A percentile compares a stretch with the other conserved stretches of the same genome.
These are phyloP conservation scores for Spodoptera exigua DNA, from an alignment of 2,888 invertebrate species.

Conservation along the genomic window DNA sequence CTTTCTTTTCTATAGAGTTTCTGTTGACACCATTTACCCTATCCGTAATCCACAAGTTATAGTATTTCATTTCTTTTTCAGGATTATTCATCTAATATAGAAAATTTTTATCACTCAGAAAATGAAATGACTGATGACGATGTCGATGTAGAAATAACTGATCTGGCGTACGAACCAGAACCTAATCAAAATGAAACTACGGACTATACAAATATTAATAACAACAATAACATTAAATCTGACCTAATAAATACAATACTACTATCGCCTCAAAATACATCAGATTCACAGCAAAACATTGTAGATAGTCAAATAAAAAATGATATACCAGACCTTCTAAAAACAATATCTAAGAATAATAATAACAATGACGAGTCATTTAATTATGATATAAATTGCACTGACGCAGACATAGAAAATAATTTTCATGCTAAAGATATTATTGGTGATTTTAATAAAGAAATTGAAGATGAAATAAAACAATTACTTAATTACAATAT, in stretches of 20 bases:
- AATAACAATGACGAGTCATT: constrained; percentile 72
- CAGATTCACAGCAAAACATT: constrained; percentile 55
- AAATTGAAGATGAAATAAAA: constrained; percentile 89
- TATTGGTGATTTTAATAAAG: constrained; percentile 89
- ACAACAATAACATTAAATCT: constrained; percentile 77
- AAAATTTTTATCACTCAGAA: constrained; percentile 85
- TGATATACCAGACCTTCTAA: constrained; percentile 84
- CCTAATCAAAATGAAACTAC: constrained; percentile 63
- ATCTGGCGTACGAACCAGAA: constrained; percentile 71
- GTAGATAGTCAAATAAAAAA: constrained; percentile 69
- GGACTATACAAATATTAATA: constrained; percentile 75
- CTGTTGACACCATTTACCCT: constrained; percentile 9
- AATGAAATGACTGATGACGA: constrained; percentile 88
- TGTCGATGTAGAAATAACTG: constrained; percentile 81
- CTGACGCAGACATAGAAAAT: constrained; percentile 83
- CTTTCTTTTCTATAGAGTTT: constrained; percentile 17
- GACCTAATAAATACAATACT: constrained; percentile 58
- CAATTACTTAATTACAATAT: constrained; percentile 84
- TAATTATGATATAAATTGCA: constrained; percentile 73
- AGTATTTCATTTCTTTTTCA: constrained; percentile 60
- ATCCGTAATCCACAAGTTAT: background rate
- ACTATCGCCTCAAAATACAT: constrained; percentile 55
- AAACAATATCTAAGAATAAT: constrained; percentile 80
- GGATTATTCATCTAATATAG: constrained; percentile 86
- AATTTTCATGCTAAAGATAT: constrained; percentile 86